Evolutionary conservation across 2,797 vertebrate genomes (phyloP), one percentile per base, ranked within the genome.

Genomic region (Furcifer pardalis): DNA sequence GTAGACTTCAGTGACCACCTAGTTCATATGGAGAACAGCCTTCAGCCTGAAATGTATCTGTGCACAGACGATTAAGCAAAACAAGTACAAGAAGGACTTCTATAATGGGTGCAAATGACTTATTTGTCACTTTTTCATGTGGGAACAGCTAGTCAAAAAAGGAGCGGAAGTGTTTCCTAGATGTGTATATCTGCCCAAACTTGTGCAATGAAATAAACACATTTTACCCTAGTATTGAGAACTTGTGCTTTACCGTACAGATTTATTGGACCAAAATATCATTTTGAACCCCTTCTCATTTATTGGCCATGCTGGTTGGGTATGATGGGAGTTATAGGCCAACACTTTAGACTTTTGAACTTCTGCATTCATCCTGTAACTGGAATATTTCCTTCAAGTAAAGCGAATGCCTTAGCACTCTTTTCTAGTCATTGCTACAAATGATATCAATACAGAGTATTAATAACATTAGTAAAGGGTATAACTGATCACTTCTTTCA

Each of bases 401-500:
- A 60, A 12, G 23, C 30, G 23, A 42, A 27, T 25, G 8, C 27
- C 59, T 60, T n/a, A 42, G 32, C 19, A 49, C 44, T 17, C 7
- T 10, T 5, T 8, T 42, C 27, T 35, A 72, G 9, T 42, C 60
- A 30, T 37, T 46, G 69, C 90, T 87, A 77, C 44, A 49, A 90
- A 49, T 3, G 12, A 4, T 19, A 35, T 68, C 19, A 25, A 3
- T 56, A 83, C 79, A 81, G 73, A n/a, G 15, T 35, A 77, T n/a
- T 40, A n/a, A 30, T 30, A 0, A 25, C 6, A 17, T 80, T 10
- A n/a, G 46, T 79, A 23, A 35, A 44, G 5, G 62, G 90, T 72
- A 0, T 4, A 32, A 30, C 68, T 68, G 21, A 62, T 32, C 84
- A 83, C 4, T 84, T 91, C n/a, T 88, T 75, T 40, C 37, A 21